A percentile compares a stretch with the other conserved stretches of the same genome.
Evolutionary conservation across 1,140 invertebrate species (phyloP).

Genomic region (Ditylenchus dipsaci): DNA sequence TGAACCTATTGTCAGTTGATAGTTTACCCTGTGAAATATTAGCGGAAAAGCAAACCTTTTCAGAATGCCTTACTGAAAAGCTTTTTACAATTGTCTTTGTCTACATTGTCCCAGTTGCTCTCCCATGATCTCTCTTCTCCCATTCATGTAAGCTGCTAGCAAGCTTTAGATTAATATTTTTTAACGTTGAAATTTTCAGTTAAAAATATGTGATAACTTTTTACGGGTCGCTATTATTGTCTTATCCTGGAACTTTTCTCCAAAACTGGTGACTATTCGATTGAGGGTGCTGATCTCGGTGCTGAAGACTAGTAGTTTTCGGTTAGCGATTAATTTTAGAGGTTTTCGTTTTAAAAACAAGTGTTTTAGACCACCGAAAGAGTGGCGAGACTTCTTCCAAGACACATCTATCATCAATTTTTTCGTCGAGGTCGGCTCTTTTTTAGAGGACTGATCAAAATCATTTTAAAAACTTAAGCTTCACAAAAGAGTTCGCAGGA

Average conservation of each 20-base stretch:
- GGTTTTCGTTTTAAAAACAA: neutral
- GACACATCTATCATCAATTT: slow-evolving; percentile 22
- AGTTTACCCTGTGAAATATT: no score
- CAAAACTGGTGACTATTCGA: slow-evolving; percentile 14
- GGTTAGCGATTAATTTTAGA: neutral
- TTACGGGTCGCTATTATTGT: slow-evolving; percentile 23
- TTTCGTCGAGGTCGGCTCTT: slow-evolving; percentile 23
- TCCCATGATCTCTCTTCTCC: slow-evolving; percentile 20
- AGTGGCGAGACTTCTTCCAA: slow-evolving; percentile 24
- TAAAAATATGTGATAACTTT: slow-evolving; percentile 27
- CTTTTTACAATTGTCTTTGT: slow-evolving; percentile 19
- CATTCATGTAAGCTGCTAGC: neutral
- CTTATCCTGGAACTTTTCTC: slow-evolving; percentile 28
- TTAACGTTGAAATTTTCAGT: neutral
- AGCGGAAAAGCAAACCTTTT: no score
- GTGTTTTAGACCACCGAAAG: slow-evolving; percentile 15
- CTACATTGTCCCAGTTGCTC: slow-evolving; percentile 19
- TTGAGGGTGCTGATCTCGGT: slow-evolving; percentile 4
- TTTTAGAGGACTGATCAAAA: neutral
- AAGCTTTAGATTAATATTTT: no score
- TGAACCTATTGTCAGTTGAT: no score
- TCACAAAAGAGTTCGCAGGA: slow-evolving; percentile 14
- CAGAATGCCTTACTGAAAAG: slow-evolving; percentile 27
- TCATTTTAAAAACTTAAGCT: slow-evolving; percentile 9
- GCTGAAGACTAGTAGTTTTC: slow-evolving; percentile 7